These are phyloP conservation scores for Ectemnius cavifrons DNA, from an alignment of 2,888 invertebrate genomes.

Conservation along the genomic window DNA sequence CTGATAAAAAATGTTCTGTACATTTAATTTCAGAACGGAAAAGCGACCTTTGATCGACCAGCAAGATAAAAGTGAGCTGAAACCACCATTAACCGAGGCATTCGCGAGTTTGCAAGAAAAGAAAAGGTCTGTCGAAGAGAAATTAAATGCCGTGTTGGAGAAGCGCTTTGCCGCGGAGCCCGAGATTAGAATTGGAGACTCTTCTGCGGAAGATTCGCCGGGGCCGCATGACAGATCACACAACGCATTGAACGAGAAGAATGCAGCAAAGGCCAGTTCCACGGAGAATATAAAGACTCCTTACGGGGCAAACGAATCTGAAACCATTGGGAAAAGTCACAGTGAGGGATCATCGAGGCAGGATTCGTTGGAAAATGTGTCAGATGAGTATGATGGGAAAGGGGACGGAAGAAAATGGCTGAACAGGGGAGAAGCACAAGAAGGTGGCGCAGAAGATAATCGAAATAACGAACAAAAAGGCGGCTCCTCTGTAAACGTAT, in stretches of 20 bases:
- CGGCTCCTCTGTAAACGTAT: constrained; percentile 72
- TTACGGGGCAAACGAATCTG: constrained; percentile 55
- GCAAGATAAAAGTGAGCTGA: constrained; percentile 25
- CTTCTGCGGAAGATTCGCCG: constrained; percentile 54
- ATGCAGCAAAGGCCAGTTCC: constrained; percentile 67
- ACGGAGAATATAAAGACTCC: constrained; percentile 69
- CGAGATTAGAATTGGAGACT: constrained; percentile 62
- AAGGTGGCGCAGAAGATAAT: constrained; percentile 61
- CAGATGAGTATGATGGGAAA: constrained; percentile 61
- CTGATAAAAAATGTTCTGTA: too few relatives aligned
- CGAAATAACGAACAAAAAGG: constrained; percentile 58
- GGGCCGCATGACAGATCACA: constrained; percentile 42
- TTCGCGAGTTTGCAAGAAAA: constrained; percentile 72
- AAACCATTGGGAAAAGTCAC: constrained; percentile 64
- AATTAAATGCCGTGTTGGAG: constrained; percentile 74
- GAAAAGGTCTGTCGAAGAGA: constrained; percentile 74
- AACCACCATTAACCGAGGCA: constrained; percentile 41
- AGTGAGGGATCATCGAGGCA: constrained; percentile 72
- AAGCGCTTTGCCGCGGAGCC: constrained; percentile 71
- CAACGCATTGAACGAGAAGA: constrained; percentile 53
- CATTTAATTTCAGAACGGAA: constrained; percentile 22
- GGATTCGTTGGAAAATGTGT: constrained; percentile 71
- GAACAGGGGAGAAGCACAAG: constrained; percentile 39
- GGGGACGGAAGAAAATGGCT: constrained; percentile 44
- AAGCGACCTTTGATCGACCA: constrained; percentile 28